These are phyloP conservation scores for Phoeniculus purpureus DNA, from an alignment of 2,797 vertebrate genomes.

Conservation along the genomic window DNA sequence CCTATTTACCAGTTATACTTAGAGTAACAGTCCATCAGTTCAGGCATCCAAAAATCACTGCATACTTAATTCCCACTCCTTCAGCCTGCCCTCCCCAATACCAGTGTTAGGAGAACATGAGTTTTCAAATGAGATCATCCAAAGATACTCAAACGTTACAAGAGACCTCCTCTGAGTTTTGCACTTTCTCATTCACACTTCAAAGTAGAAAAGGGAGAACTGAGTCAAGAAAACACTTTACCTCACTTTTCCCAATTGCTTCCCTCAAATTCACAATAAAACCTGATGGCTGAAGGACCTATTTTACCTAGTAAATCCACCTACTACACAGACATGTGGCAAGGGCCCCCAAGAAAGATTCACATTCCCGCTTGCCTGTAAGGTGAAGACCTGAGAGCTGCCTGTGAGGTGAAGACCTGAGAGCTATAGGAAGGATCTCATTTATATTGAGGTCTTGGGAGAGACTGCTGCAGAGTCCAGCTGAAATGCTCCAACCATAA, in stretches of 20 bases:
- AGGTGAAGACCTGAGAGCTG: neutral
- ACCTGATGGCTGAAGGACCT: neutral
- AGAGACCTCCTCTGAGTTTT: neutral
- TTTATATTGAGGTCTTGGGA: neutral
- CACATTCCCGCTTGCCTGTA: neutral
- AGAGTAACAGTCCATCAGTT: neutral
- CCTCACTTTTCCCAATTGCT: neutral
- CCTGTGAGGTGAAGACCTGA: neutral
- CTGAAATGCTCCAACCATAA: neutral
- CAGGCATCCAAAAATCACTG: neutral
- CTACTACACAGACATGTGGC: neutral
- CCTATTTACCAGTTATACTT: neutral
- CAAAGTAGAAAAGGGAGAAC: neutral
- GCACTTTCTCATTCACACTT: neutral
- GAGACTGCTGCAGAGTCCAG: neutral
- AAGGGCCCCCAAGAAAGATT: neutral
- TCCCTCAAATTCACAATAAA: neutral
- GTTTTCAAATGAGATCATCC: neutral
- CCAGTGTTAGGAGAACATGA: neutral
- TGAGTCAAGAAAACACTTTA: neutral
- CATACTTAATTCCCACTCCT: neutral
- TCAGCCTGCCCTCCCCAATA: neutral
- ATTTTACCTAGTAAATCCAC: neutral
- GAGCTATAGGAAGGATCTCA: neutral
- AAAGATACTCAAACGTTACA: neutral